Base-by-base conservation (phyloP, 2,888 invertebrate species). In the Molorchus minor region DNA sequence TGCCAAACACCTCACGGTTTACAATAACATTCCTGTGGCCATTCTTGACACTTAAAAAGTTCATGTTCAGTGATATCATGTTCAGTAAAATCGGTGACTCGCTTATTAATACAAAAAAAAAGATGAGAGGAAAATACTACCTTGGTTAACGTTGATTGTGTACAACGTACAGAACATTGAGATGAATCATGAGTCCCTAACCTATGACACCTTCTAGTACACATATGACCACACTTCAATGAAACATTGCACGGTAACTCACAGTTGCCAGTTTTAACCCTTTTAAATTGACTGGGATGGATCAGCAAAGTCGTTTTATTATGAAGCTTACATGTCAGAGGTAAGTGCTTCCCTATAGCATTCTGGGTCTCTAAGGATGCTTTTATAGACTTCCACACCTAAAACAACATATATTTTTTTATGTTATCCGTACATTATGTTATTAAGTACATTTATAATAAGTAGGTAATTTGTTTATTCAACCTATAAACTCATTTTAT, bases 191-290 rank as follows among this genome's bases (percentile, higher is more conserved):
- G 89, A 0, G 81, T 75, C 15, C 88, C 86, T 43, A 79, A 77
- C 1, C 81, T 77, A 70, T 90, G 90, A 71, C 91, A 91, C 10
- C 83, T 70, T 25, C 79, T 78, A 0, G 75, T 75, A 75, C 91
- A 91, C 1, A 65, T 69, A 74, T 91, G 91, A 0, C 86, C 87
- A 74, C 91, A 91, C 0, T 29, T 38, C 61, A 67, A 62, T 7
- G 35, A 7, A 29, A 25, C 49, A 17, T 81, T 79, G 73, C 91
- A 91, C 10, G 75, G 76, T 40, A 71, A 61, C 16, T 29, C 21
- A 71, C 90, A 91, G 0, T 90, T 90, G 3, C 87, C 87, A 77
- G 86, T 85, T 0, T 84, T 80, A 7, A 84, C 80, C 13, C 81
- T 78, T 5, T 74, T 56, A 69, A 85, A 86, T 67, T 86, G 85